Evolutionary conservation across 2,113 vertebrate species (phyloP).

Genomic region (Paedocypris sp.): DNA sequence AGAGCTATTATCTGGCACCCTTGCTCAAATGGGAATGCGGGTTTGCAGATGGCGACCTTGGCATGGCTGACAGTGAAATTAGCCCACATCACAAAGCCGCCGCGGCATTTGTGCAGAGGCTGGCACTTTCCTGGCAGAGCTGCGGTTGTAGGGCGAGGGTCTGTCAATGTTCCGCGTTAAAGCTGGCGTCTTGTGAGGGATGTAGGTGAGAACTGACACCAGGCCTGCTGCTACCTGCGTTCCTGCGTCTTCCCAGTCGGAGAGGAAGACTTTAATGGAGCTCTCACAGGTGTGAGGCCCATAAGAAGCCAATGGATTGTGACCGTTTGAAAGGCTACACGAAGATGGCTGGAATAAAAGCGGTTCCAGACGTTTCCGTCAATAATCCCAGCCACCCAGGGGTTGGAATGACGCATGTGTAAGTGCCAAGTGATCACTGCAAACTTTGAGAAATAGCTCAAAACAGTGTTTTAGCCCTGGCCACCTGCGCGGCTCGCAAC

Average conservation of each 20-base stretch:
- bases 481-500: slow-evolving; percentile 11
- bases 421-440: slow-evolving; percentile 32
- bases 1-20: slow-evolving; percentile 30
- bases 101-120: slow-evolving; percentile 25
- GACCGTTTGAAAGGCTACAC: slow-evolving; percentile 7
- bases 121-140: slow-evolving; percentile 31
- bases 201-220: not conserved
- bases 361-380: not conserved
- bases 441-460: slow-evolving; percentile 25
- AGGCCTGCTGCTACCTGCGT: slow-evolving; percentile 22
- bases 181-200: slow-evolving; percentile 1
- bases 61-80: slow-evolving; percentile 23
- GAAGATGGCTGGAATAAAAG: slow-evolving; percentile 18
- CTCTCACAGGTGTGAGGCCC: slow-evolving; percentile 22
- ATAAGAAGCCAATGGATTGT: slow-evolving; percentile 31
- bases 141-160: slow-evolving; percentile 24
- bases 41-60: slow-evolving; percentile 37
- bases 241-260: slow-evolving; percentile 9
- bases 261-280: not conserved
- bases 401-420: slow-evolving; percentile 15
- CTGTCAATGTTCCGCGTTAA: slow-evolving; percentile 24
- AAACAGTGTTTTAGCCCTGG: slow-evolving; percentile 14
- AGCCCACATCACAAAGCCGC: slow-evolving; percentile 39
- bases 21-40: slow-evolving; percentile 27
- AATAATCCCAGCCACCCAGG: slow-evolving; percentile 1